Evolutionary conservation across 2,888 invertebrate species (phyloP), one percentile per base, ranked within the genome.

Genomic region (Volucella inanis): DNA sequence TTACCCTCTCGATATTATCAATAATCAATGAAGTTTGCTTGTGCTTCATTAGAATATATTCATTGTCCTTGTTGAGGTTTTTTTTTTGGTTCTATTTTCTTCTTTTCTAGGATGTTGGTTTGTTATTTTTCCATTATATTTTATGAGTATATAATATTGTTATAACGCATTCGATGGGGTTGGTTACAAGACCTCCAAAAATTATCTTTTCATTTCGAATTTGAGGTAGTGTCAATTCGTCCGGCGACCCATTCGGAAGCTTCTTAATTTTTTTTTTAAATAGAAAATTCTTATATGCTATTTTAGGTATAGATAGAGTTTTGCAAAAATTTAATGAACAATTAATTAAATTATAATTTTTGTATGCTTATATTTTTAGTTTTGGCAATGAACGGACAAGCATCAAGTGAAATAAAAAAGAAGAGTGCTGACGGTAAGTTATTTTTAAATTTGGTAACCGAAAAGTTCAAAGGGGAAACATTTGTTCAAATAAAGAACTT

Each of bases 351-450:
- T 6, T 10, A 1, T 47, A 57, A n/a, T 31, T 14, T 76, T 49
- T 62, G 18, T 22, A 22, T 22, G 47, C 47, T 67, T 87, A 47
- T 79, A 50, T 54, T 90, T 91, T 18, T 89, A 92, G 92, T 92
- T 77, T 89, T 92, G 88, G 90, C 91, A 87, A 91, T 91, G 92
- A 91, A 91, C 88, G 91, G 91, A 87, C 90, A 91, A 77, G 65
- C 88, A 62, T 87, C 88, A 45, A 89, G 88, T 71, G 90, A 79
- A 49, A 59, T 61, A 87, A 77, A 89, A 88, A 88, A 89, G 89
- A 87, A 89, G 89, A 76, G 89, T 49, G 89, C 88, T 9, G 91
- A 91, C 87, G 91, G 91, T 91, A 88, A 89, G 91, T 89, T 52
- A 52, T 18, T 70, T 45, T 31, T 31, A 39, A 9, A 22, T 64